Conservation (phyloP, 2,797 vertebrate species). For the Atherinosoma microstoma region DNA sequence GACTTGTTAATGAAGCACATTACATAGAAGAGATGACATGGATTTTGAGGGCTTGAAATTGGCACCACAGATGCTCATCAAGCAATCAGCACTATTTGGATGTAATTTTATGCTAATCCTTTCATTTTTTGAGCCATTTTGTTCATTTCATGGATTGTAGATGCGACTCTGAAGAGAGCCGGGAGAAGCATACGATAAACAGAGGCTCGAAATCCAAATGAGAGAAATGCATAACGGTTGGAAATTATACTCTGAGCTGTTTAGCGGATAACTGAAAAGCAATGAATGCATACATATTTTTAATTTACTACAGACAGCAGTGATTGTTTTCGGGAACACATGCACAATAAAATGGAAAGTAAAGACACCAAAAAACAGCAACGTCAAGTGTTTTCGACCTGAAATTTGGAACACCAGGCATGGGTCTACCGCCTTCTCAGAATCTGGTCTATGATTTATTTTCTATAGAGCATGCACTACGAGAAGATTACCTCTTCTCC, state of each 20-base stretch:
- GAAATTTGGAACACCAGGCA: neutral
- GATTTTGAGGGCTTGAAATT: conserved; percentile 70
- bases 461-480: neutral
- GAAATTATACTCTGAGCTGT: conserved; percentile 25
- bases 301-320: conserved; percentile 48
- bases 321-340: conserved; percentile 30
- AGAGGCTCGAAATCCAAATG: conserved; percentile 44
- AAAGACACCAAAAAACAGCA: neutral
- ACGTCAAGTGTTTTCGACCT: neutral
- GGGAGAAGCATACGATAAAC: conserved; percentile 45
- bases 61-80: conserved; percentile 74
- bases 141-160: conserved; percentile 71
- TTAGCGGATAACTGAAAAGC: conserved; percentile 48
- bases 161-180: conserved; percentile 45
- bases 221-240: conserved; percentile 24
- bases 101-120: conserved; percentile 79
- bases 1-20: conserved; percentile 67
- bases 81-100: conserved; percentile 70
- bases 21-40: conserved; percentile 65
- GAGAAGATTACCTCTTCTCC: neutral
- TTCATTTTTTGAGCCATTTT: conserved; percentile 74
- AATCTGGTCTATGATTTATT: neutral
- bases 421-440: neutral
- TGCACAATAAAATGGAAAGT: neutral
- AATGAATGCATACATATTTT: conserved; percentile 46